Base-by-base conservation (phyloP, 2,113 vertebrate genomes). In the Smithornis capensis region DNA sequence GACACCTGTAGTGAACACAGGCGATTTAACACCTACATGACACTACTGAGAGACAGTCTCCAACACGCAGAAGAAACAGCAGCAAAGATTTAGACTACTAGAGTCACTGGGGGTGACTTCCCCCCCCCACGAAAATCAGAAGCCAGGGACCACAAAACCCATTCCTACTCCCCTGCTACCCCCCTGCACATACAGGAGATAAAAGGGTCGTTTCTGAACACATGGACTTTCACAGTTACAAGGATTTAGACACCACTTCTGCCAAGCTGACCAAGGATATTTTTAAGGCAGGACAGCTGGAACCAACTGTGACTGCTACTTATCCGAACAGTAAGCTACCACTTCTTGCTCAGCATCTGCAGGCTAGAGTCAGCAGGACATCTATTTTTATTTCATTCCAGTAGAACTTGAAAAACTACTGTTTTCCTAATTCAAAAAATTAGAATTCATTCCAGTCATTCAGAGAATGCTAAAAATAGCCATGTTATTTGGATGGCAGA, bases 331-430 rank as follows among this genome's bases (percentile, higher is more conserved):
- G 49, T 12, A 62, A 87, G 59, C 35, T 71, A 40, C 56, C n/a
- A 38, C 37, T 85, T 80, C 50, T 67, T 74, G 18, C 33, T 50
- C 44, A 76, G 83, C 64, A 53, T n/a, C 45, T 83, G 42, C 47
- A 86, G 33, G 52, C 78, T 86, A 89, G 33, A 90, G n/a, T 31
- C 57, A 81, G 80, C 11, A 14, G 42, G 45, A 78, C 5, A 55
- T 67, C 47, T 86, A 38, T 87, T 93, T 95, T 88, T 65, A 89
- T n/a, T 63, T 88, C 70, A 73, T 84, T 67, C 70, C 88, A 57
- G 49, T 3, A 91, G 70, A 83, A 92, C 95, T 42, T 59, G 33
- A 28, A 73, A 63, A 95, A 76, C 82, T 84, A 83, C 45, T 28
- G 3, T 70, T 88, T 91, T 94, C 68, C 52, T 79, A 42, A 11